These are phyloP conservation scores for Trachurus trachurus DNA, from an alignment of 2,797 vertebrate genomes.

Conservation along the genomic window DNA sequence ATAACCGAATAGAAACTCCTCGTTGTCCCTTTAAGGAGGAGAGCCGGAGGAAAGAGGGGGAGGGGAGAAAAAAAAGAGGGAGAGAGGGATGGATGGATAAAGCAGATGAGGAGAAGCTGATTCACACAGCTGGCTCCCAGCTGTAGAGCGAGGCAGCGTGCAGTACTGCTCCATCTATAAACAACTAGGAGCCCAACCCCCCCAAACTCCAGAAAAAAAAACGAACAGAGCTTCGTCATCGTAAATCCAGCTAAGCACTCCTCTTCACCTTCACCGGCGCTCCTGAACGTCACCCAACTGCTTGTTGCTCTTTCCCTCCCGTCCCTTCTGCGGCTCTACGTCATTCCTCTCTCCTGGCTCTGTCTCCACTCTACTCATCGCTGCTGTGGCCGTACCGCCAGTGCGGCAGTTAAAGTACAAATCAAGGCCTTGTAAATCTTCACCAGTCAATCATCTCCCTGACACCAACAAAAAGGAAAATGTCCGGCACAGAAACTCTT, in stretches of 20 bases:
- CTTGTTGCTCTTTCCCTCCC: conserved; percentile 36
- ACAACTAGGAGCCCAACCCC: conserved; percentile 76
- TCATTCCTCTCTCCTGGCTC: conserved; percentile 12
- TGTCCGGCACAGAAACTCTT: conserved; percentile 7
- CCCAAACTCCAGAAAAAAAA: conserved; percentile 55
- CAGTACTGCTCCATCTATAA: conserved; percentile 72
- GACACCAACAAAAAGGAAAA: conserved; percentile 26
- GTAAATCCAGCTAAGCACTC: conserved; percentile 55
- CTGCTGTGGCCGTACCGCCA: background rate
- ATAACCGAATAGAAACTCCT: too few relatives aligned
- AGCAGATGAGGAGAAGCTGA: conserved; percentile 81
- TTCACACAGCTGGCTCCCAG: conserved; percentile 87
- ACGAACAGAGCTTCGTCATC: conserved; percentile 56
- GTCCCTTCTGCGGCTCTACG: background rate
- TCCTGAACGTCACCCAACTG: conserved; percentile 34
- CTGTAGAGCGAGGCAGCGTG: conserved; percentile 73
- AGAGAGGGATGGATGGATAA: conserved; percentile 71
- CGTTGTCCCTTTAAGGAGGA: too few relatives aligned
- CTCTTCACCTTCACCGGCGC: conserved; percentile 51
- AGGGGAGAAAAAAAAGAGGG: conserved; percentile 21
- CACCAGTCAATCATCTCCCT: conserved; percentile 19
- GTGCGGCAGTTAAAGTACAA: conserved; percentile 14
- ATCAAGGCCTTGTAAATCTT: conserved; percentile 30
- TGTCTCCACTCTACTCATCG: conserved; percentile 17
- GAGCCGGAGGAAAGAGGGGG: conserved; percentile 60